phyloP scores from a whole-genome alignment of 2,113 vertebrate genomes.

The Sinocyclocheilus anophthalmus region DNA sequence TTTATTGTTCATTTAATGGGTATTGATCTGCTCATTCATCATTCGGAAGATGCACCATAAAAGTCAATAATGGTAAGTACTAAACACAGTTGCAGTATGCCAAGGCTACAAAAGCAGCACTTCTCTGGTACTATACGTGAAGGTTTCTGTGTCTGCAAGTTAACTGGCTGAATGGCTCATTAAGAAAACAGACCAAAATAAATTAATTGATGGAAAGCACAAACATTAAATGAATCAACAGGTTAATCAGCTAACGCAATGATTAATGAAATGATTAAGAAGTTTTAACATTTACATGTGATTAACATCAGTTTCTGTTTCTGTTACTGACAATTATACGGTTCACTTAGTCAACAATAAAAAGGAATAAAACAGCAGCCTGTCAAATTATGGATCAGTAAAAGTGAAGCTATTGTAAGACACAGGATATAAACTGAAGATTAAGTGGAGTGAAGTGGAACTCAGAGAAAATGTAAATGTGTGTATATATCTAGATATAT shows the following conservation, averaged over 20 bases:
- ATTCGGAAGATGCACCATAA: slow-evolving; percentile 7
- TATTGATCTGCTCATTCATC: slow-evolving; percentile 19
- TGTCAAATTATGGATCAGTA: not conserved
- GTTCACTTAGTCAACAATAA: not conserved
- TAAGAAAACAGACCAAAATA: not conserved
- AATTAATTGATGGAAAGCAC: not conserved
- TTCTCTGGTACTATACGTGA: not conserved
- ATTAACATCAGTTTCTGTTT: not conserved
- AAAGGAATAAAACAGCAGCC: not conserved
- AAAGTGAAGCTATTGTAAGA: not conserved
- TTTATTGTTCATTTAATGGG: not conserved
- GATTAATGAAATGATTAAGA: not conserved
- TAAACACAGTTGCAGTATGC: slow-evolving; percentile 2
- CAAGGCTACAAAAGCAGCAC: not conserved
- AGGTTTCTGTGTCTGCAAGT: not conserved
- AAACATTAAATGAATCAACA: not conserved
- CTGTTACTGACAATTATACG: not conserved
- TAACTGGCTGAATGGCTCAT: not conserved
- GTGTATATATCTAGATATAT: too few species aligned
- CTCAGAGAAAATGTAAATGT: too few species aligned
- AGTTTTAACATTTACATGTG: not conserved
- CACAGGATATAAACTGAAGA: not conserved
- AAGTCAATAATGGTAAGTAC: slow-evolving; percentile 30
- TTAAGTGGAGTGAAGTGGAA: too few species aligned
- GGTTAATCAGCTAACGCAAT: not conserved